These are phyloP conservation scores for Danio choprae DNA, from an alignment of 2,797 vertebrate species.

Conservation along the genomic window DNA sequence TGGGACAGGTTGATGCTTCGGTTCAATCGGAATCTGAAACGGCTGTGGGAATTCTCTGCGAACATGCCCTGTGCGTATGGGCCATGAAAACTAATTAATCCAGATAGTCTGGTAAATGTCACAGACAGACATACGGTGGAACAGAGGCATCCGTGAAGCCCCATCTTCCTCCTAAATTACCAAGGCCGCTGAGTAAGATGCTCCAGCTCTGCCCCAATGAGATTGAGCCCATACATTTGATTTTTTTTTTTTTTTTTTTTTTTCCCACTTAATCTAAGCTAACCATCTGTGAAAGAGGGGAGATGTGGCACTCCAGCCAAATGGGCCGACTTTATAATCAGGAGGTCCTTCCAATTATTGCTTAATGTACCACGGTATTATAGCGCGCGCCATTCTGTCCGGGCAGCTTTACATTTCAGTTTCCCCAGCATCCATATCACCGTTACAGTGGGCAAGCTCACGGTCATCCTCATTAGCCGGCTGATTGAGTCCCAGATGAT, in stretches of 20 bases:
- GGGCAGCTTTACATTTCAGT: slow-evolving; percentile 16
- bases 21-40: neutral
- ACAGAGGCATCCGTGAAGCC: neutral
- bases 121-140: slow-evolving; percentile 31
- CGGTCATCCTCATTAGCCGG: slow-evolving; percentile 61
- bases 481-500: slow-evolving; percentile 56
- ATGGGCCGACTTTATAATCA: slow-evolving; percentile 60
- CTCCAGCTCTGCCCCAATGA: slow-evolving; percentile 24
- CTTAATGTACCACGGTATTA: slow-evolving; percentile 63
- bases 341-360: slow-evolving; percentile 66
- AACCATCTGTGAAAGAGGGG: slow-evolving; percentile 60
- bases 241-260: slow-evolving; percentile 48
- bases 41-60: neutral
- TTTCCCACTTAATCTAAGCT: slow-evolving; percentile 56
- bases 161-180: slow-evolving; percentile 41
- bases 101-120: slow-evolving; percentile 46
- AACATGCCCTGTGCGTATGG: slow-evolving; percentile 18
- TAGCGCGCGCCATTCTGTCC: slow-evolving; percentile 51
- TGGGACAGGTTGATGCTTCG: neutral
- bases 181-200: slow-evolving; percentile 44
- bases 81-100: slow-evolving; percentile 42
- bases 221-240: slow-evolving; percentile 34
- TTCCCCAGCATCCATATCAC: slow-evolving; percentile 51
- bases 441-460: slow-evolving; percentile 43
- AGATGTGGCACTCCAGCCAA: slow-evolving; percentile 49